These are phyloP conservation scores for Acanthoscelides obtectus DNA, from an alignment of 2,888 invertebrate genomes.

Conservation along the genomic window DNA sequence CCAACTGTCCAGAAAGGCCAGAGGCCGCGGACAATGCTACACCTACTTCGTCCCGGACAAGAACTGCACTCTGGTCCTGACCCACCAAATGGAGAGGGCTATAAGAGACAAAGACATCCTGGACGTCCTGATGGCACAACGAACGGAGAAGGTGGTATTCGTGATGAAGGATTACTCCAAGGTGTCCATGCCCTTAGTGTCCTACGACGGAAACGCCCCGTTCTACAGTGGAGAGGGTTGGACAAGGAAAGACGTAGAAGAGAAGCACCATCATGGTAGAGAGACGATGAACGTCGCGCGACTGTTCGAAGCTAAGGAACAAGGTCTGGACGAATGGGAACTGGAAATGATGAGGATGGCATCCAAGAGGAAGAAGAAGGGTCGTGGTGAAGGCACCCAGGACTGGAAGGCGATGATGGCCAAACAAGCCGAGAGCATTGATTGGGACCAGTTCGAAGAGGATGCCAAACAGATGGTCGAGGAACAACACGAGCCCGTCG, in stretches of 20 bases:
- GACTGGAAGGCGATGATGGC: conserved; percentile 44
- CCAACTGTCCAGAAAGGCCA: conserved; percentile 55
- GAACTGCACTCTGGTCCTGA: conserved; percentile 67
- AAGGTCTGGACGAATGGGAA: conserved; percentile 43
- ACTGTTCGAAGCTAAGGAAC: conserved; percentile 52
- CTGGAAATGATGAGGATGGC: conserved; percentile 43
- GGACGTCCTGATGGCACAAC: conserved; percentile 70
- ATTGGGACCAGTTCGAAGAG: conserved; percentile 44
- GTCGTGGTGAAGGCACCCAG: conserved; percentile 37
- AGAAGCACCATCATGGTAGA: conserved; percentile 42
- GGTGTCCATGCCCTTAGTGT: conserved; percentile 58
- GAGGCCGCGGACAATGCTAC: conserved; percentile 55
- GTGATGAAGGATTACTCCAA: conserved; percentile 65
- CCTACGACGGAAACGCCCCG: conserved; percentile 42
- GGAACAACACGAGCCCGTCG: conserved; percentile 38
- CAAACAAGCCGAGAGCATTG: conserved; percentile 36
- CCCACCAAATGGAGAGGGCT: conserved; percentile 68
- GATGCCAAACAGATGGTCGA: conserved; percentile 41
- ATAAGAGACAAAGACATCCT: conserved; percentile 72
- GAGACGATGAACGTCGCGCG: conserved; percentile 55
- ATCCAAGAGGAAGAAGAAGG: conserved; percentile 38
- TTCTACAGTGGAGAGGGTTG: conserved; percentile 73
- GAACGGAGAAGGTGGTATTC: conserved; percentile 67
- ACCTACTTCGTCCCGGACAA: conserved; percentile 72
- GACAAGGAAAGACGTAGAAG: conserved; percentile 54